These are phyloP conservation scores for Riparia riparia DNA, from an alignment of 2,113 vertebrate species.

Conservation along the genomic window DNA sequence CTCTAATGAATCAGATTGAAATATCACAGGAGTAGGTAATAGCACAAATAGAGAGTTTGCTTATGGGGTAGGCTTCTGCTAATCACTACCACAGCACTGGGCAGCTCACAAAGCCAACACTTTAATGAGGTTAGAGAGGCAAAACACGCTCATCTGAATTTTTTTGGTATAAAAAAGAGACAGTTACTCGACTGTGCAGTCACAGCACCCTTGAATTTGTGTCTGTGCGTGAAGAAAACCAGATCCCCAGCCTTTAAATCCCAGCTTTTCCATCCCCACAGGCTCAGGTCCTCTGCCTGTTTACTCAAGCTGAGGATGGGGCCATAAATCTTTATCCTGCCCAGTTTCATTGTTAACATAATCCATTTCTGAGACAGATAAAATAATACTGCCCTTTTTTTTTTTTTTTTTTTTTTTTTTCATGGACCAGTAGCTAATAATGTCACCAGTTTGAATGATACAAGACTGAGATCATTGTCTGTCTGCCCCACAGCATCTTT, in stretches of 20 bases:
- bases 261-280: background rate
- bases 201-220: background rate
- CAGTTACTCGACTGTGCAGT: background rate
- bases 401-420: background rate
- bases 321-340: conserved; percentile 63
- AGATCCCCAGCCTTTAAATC: background rate
- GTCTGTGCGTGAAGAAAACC: background rate
- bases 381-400: conserved; percentile 43
- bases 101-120: background rate
- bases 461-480: conserved; percentile 39
- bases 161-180: background rate
- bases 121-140: background rate
- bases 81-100: conserved; percentile 7
- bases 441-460: background rate
- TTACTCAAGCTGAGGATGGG: conserved; percentile 24
- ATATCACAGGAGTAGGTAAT: conserved; percentile 45
- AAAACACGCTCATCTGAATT: background rate
- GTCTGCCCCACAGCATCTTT: conserved; percentile 38
- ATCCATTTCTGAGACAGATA: conserved; percentile 41
- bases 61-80: conserved; percentile 11
- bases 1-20: conserved; percentile 67
- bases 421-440: conserved; percentile 35
- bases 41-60: conserved; percentile 21
- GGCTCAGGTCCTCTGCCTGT: conserved; percentile 1
- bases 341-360: conserved; percentile 44